Evolutionary conservation across 2,113 vertebrate genomes (phyloP), one percentile per base, ranked within the genome.

Genomic region (Neogobius melanostomus): DNA sequence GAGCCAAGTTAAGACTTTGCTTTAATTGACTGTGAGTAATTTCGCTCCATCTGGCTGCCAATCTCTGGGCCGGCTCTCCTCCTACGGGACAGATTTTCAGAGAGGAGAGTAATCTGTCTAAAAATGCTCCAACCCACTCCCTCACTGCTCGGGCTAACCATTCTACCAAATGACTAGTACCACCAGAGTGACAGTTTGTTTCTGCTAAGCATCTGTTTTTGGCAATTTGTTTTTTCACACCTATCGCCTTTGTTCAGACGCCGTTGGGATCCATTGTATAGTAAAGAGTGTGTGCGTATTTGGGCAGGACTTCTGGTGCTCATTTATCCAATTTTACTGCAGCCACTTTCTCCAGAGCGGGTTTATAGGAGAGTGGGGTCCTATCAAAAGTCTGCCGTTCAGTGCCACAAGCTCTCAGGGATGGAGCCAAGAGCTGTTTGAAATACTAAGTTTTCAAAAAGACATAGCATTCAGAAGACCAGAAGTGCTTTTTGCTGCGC

Each of bases 351-450:
- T 80, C 64, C 84, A 70, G 68, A 81, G 62, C 66, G 68, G 76
- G 79, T 87, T 88, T 88, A 86, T 83, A 11, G 74, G 65, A 3
- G 65, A 65, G 10, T 74, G 66, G 83, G 75, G 71, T 72, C 79
- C 70, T 65, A 71, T 83, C 73, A 77, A 70, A 72, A 43, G n/a
- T 15, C 51, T 4, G 43, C 69, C 47, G 49, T 21, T 57, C 17
- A 57, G 43, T 8, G 11, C 46, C 67, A 36, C 28, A 2, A 36
- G 28, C 28, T 36, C 28, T 80, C 71, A 63, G 80, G 0, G 62
- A 71, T 80, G 74, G 36, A 67, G 50, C 69, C 51, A 68, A 46
- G 61, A 60, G 57, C 57, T 50, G 48, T 61, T 61, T 44, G 44
- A 60, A 43, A 45, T 44, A 61, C 59, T 44, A 44, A 45, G 15